Conservation (phyloP, 1,140 invertebrate genomes). For the Drosophila murphyi region DNA sequence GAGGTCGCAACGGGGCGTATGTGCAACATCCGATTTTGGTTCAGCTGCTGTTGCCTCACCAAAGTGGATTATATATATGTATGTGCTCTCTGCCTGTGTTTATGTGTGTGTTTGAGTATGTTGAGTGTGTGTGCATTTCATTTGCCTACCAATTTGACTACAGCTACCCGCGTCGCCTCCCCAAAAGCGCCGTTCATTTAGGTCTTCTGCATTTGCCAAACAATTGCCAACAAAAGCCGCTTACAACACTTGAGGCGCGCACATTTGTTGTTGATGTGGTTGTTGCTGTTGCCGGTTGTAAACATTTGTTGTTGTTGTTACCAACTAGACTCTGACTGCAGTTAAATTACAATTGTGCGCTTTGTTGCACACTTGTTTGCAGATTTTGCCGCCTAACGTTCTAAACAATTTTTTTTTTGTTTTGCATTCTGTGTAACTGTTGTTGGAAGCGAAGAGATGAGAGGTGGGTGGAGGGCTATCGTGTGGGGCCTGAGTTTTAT, state of each 20-base stretch:
- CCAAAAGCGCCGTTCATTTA: conserved; percentile 6
- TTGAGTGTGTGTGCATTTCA: conserved; percentile 54
- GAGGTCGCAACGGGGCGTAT: conserved; percentile 66
- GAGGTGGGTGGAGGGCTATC: background rate
- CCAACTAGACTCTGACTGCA: conserved; percentile 81
- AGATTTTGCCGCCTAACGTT: conserved; percentile 52
- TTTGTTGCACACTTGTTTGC: conserved; percentile 76
- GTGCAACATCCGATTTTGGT: conserved; percentile 67
- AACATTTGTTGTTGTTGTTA: conserved; percentile 45
- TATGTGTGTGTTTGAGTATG: background rate
- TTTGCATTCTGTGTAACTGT: conserved; percentile 12
- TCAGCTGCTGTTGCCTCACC: conserved; percentile 36
- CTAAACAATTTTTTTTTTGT: conserved; percentile 3
- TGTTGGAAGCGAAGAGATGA: background rate
- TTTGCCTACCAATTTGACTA: conserved; percentile 59
- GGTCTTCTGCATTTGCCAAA: conserved; percentile 52
- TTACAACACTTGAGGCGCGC: conserved; percentile 80
- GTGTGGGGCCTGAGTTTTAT: background rate
- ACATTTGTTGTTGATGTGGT: conserved; percentile 57
- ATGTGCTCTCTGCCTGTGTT: conserved; percentile 23
- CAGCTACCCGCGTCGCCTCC: background rate
- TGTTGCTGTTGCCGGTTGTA: conserved; percentile 45
- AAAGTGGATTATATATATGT: conserved; percentile 70
- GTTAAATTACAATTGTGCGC: conserved; percentile 82
- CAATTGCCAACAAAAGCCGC: conserved; percentile 81